Evolutionary conservation across 2,888 invertebrate species (phyloP).

Genomic region (Serrognathus titanus): DNA sequence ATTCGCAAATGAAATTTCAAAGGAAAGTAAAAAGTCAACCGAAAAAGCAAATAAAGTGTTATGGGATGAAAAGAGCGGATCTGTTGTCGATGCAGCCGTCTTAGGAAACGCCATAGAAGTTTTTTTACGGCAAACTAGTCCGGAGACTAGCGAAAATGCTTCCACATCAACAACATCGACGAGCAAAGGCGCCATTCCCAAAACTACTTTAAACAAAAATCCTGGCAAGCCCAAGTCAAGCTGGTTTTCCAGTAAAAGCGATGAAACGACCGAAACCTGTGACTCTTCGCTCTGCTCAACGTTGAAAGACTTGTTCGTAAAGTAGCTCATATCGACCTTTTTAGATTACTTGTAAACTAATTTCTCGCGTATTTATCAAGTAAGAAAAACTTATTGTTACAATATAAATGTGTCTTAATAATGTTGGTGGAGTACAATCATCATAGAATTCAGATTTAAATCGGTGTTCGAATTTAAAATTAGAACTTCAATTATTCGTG

Average conservation of each 20-base stretch:
- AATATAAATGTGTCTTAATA: slow-evolving; percentile 41
- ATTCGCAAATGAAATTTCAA: slow-evolving; percentile 55
- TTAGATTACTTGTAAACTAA: slow-evolving; percentile 16
- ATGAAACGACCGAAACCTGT: slow-evolving; percentile 66
- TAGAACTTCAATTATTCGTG: neutral
- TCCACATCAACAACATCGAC: slow-evolving; percentile 20
- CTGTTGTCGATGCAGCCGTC: slow-evolving; percentile 75
- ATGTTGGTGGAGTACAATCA: slow-evolving; percentile 36
- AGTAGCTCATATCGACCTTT: slow-evolving; percentile 53
- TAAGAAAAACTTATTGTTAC: slow-evolving; percentile 30
- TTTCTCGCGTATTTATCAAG: neutral
- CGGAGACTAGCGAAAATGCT: slow-evolving; percentile 46
- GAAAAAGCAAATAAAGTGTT: slow-evolving; percentile 58
- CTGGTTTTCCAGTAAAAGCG: slow-evolving; percentile 63
- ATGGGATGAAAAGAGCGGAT: slow-evolving; percentile 74
- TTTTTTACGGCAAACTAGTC: slow-evolving; percentile 63
- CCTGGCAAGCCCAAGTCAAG: slow-evolving; percentile 37
- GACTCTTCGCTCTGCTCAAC: slow-evolving; percentile 80
- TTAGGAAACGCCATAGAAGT: slow-evolving; percentile 83
- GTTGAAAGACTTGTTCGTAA: slow-evolving; percentile 82
- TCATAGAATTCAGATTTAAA: slow-evolving; percentile 6
- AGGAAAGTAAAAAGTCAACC: slow-evolving; percentile 43
- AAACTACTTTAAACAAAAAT: slow-evolving; percentile 38
- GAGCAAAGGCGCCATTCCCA: slow-evolving; percentile 47
- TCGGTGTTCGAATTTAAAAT: neutral